These are phyloP conservation scores for Tachystola acroxantha DNA, from an alignment of 2,888 invertebrate genomes.

Conservation along the genomic window DNA sequence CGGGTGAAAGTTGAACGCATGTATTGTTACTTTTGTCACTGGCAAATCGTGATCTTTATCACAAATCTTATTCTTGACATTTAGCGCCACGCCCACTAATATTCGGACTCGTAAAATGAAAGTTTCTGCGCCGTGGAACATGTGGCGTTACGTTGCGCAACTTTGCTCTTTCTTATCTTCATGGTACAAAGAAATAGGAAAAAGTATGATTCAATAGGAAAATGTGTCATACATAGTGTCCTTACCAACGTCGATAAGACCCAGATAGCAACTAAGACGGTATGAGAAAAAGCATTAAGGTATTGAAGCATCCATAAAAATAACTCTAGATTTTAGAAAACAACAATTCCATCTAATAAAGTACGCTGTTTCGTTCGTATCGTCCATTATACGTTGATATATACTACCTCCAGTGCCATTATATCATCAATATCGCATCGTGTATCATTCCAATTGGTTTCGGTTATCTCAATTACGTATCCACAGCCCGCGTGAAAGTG, in stretches of 20 bases:
- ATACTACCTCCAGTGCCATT: too few species aligned
- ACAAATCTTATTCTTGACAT: slow-evolving; percentile 59
- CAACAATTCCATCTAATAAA: slow-evolving; percentile 31
- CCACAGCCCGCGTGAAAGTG: slow-evolving; percentile 53
- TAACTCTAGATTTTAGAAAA: slow-evolving; percentile 2
- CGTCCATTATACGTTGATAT: too few species aligned
- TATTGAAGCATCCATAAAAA: not conserved
- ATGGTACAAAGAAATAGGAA: not conserved
- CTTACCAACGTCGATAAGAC: not conserved
- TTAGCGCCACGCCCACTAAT: slow-evolving; percentile 49
- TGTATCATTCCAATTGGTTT: slow-evolving; percentile 44
- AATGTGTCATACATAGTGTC: not conserved
- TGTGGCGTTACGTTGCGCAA: not conserved
- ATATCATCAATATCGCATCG: slow-evolving; percentile 44
- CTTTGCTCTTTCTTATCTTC: not conserved
- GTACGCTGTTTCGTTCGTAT: slow-evolving; percentile 24
- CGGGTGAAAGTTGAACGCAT: slow-evolving; percentile 59
- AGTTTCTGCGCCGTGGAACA: slow-evolving; percentile 1
- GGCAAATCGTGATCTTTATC: slow-evolving; percentile 60
- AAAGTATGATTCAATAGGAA: not conserved
- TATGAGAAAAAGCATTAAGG: not conserved
- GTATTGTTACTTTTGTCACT: slow-evolving; percentile 62
- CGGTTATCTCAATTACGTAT: slow-evolving; percentile 38
- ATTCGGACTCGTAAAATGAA: slow-evolving; percentile 34
- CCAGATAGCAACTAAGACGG: not conserved